phyloP scores from a whole-genome alignment of 1,140 invertebrate genomes.

The Nautilus pompilius region DNA sequence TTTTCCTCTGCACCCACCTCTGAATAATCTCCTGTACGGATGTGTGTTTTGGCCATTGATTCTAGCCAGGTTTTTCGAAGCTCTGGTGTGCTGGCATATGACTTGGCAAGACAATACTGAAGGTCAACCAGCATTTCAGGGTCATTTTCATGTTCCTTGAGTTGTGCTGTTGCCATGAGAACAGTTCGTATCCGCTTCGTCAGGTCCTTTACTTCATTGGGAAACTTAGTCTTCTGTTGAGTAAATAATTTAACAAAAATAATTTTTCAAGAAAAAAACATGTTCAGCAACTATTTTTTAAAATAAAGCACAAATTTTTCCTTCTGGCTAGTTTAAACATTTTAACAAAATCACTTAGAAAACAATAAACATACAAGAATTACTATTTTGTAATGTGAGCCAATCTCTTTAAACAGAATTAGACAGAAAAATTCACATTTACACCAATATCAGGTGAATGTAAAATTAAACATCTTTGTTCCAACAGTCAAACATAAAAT shows the following conservation, averaged over 20 bases:
- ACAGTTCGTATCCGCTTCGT: slow-evolving; percentile 89
- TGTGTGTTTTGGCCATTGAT: slow-evolving; percentile 80
- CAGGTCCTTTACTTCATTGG: slow-evolving; percentile 84
- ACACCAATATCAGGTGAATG: too few species aligned
- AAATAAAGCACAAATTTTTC: too few species aligned
- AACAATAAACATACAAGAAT: too few species aligned
- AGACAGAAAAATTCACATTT: too few species aligned
- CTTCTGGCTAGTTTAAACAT: too few species aligned
- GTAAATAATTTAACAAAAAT: slow-evolving; percentile 1
- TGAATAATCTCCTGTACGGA: slow-evolving; percentile 74
- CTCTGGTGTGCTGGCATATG: slow-evolving; percentile 90
- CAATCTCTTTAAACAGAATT: too few species aligned
- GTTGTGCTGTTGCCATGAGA: slow-evolving; percentile 87
- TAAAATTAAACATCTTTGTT: too few species aligned
- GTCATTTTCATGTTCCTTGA: slow-evolving; percentile 84
- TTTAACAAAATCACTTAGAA: too few species aligned
- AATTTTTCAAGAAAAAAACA: not conserved
- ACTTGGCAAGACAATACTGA: slow-evolving; percentile 89
- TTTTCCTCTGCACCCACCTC: too few species aligned
- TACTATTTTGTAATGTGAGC: too few species aligned
- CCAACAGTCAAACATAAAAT: too few species aligned
- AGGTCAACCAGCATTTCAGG: slow-evolving; percentile 88
- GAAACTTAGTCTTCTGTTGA: slow-evolving; percentile 62
- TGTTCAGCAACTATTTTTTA: too few species aligned
- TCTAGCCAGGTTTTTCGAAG: slow-evolving; percentile 87